Evolutionary conservation across 2,888 invertebrate genomes (phyloP).

Genomic region (Cosmorhoe ocellata): DNA sequence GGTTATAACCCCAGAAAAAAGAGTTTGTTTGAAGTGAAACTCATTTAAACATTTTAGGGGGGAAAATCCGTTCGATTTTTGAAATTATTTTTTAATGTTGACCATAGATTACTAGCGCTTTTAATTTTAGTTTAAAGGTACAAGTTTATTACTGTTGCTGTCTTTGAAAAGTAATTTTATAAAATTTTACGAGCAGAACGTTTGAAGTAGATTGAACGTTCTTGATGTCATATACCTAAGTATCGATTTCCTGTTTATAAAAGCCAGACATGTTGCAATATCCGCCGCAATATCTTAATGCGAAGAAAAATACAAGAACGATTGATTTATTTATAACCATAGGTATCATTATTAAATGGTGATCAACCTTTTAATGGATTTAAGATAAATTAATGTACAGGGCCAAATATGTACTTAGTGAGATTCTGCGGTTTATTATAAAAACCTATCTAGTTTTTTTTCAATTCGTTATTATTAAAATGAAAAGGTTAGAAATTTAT

Average conservation of each 20-base stretch:
- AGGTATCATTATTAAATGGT: slow-evolving; percentile 10
- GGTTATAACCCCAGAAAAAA: too few relatives aligned
- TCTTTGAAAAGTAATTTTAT: slow-evolving; percentile 12
- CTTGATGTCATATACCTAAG: slow-evolving; percentile 31
- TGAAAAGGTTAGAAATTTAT: too few relatives aligned
- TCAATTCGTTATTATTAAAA: too few relatives aligned
- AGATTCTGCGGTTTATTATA: too few relatives aligned
- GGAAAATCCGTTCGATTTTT: too few relatives aligned
- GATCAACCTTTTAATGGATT: slow-evolving; percentile 22
- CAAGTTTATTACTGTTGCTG: neutral
- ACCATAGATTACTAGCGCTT: too few relatives aligned
- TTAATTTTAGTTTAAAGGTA: too few relatives aligned
- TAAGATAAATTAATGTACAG: slow-evolving; percentile 18
- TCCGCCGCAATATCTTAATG: slow-evolving; percentile 43
- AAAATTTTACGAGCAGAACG: slow-evolving; percentile 9
- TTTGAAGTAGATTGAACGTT: slow-evolving; percentile 14
- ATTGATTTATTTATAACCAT: slow-evolving; percentile 20
- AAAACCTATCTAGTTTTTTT: too few relatives aligned
- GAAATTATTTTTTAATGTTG: too few relatives aligned
- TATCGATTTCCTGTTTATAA: slow-evolving; percentile 51
- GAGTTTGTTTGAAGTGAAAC: too few relatives aligned
- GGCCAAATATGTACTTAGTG: slow-evolving; percentile 5
- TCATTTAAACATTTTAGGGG: too few relatives aligned
- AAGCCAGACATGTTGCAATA: slow-evolving; percentile 42
- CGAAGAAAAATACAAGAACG: slow-evolving; percentile 25